Base-by-base conservation (phyloP, 2,888 invertebrate genomes). In the Drosophila nigricruria region DNA sequence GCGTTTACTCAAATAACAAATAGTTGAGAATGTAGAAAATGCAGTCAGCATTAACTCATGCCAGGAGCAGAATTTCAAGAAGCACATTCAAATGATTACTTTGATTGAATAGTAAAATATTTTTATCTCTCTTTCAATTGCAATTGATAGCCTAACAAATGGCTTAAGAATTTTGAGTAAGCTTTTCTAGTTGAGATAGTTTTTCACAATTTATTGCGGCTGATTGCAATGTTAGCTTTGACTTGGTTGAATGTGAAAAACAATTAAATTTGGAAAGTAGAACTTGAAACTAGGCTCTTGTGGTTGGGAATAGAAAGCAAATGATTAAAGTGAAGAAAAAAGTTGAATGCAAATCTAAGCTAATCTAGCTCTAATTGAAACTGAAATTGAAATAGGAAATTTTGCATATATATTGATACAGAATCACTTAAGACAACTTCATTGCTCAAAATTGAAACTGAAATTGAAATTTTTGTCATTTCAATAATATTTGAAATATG, bases 1-100 rank as follows among this genome's bases (percentile, higher is more conserved):
- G 57, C 43, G n/a, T 57, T 43, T 53, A 36, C 53, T 53, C 34
- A 32, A 49, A 49, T 10, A 49, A 49, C 49, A 49, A 49, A 49
- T 32, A 20, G 49, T 32, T 49, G 30, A 20, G 49, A n/a, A 47
- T 47, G 6, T 14, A 6, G 49, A 6, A 32, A n/a, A 47, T 49
- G n/a, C 47, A 49, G 12, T 30, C 27, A 49, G n/a, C 45, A 45
- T 45, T 45, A 25, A 16, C 45, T 16, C 45, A 9, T 18, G 0
- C 12, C 47, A 18, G 12, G 0, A 25, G 16, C 3, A 14, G 43
- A 8, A 23, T 23, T n/a, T n/a, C n/a, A n/a, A n/a, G 23, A n/a
- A 8, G 9, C n/a, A 38, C 38, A n/a, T n/a, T 38, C n/a, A n/a
- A n/a, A n/a, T 38, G 8, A 38, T 38, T 5, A 25, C 47, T n/a